These are phyloP conservation scores for Pteropus rufus DNA, from an alignment of 2,797 vertebrate genomes.

Conservation along the genomic window DNA sequence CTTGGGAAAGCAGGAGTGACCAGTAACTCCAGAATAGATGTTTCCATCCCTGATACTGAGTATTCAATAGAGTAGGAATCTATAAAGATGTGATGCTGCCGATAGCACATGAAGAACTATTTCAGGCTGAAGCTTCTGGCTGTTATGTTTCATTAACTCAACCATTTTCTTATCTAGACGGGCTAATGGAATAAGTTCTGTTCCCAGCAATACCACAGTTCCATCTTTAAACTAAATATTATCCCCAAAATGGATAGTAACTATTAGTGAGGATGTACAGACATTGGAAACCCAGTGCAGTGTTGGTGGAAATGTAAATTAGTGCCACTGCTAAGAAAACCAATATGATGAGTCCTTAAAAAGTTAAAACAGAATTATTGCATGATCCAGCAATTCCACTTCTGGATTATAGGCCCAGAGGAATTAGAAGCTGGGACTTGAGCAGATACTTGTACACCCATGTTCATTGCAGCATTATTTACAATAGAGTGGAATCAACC, in stretches of 20 bases:
- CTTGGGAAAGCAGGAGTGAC: not conserved
- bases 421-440: not conserved
- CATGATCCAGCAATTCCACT: not conserved
- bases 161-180: not conserved
- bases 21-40: rapidly evolving
- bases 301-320: not conserved
- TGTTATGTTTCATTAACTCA: not conserved
- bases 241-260: not conserved
- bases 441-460: not conserved
- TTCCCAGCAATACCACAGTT: not conserved
- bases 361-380: no score
- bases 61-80: no score
- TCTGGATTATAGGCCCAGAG: not conserved
- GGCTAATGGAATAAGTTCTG: not conserved
- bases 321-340: not conserved
- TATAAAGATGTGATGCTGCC: not conserved
- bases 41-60: not conserved
- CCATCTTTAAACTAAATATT: not conserved
- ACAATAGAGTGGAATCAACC: not conserved
- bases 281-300: not conserved
- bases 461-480: not conserved
- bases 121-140: not conserved
- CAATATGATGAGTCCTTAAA: not conserved
- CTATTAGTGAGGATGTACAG: not conserved
- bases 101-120: not conserved